Evolutionary conservation across 35 echinoderm and acorn worm species (phyloP).

Genomic region (Patiria miniata): DNA sequence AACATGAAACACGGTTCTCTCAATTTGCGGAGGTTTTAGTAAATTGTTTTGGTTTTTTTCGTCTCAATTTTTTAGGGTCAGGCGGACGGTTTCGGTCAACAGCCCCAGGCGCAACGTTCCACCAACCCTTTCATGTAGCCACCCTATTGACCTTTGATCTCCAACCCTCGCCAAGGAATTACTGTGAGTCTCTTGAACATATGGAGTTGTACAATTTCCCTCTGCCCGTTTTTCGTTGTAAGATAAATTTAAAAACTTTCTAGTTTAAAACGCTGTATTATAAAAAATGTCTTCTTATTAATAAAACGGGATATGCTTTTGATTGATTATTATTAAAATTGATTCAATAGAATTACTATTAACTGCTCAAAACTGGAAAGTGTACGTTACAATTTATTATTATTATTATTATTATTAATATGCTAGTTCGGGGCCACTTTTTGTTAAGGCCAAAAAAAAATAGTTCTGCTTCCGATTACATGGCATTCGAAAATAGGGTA

Average conservation of each 20-base stretch:
- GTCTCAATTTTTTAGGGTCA: neutral
- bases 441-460: too few relatives aligned
- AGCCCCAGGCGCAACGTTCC: neutral
- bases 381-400: too few relatives aligned
- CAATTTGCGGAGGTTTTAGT: too few relatives aligned
- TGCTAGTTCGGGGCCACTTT: too few relatives aligned
- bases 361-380: too few relatives aligned
- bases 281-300: neutral
- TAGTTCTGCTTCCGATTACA: too few relatives aligned
- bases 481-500: too few relatives aligned
- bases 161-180: neutral
- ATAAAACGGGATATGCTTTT: neutral
- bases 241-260: neutral
- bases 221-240: neutral
- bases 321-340: neutral
- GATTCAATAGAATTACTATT: too few relatives aligned
- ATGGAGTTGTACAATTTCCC: neutral
- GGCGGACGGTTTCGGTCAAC: neutral
- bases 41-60: neutral
- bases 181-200: constrained; percentile 3
- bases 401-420: too few relatives aligned
- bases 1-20: too few relatives aligned
- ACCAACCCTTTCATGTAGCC: constrained; percentile 14
- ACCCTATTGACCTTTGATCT: neutral
- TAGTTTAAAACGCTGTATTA: neutral